A percentile compares a stretch with the other conserved stretches of the same genome.
phyloP scores from a whole-genome alignment of 1,140 invertebrate genomes.

The Neomicropteryx cornuta region DNA sequence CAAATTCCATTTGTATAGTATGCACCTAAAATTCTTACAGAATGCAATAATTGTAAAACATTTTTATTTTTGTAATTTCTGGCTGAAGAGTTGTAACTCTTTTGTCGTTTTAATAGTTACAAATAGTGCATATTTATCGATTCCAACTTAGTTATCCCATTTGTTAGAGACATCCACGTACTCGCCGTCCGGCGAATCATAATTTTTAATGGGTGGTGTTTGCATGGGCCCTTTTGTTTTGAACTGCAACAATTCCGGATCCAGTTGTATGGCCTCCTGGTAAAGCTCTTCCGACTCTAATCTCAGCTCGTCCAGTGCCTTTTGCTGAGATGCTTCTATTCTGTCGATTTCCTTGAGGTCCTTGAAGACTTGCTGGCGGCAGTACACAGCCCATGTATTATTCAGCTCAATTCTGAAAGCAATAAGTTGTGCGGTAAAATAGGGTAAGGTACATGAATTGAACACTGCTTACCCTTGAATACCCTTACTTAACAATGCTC shows the following conservation, averaged over 20 bases:
- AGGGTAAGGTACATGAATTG: too few relatives aligned
- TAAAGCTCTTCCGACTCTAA: conserved; percentile 73
- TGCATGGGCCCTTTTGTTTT: conserved; percentile 53
- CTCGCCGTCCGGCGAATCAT: conserved; percentile 71
- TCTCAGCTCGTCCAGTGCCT: conserved; percentile 64
- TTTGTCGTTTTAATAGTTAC: too few relatives aligned
- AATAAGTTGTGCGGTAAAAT: too few relatives aligned
- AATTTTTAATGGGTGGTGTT: conserved; percentile 70
- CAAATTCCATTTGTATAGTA: too few relatives aligned
- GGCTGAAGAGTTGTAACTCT: too few relatives aligned
- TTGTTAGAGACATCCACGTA: conserved; percentile 72
- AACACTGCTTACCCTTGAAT: too few relatives aligned
- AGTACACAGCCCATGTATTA: conserved; percentile 66
- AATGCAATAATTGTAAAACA: too few relatives aligned
- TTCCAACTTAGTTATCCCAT: conserved; percentile 43
- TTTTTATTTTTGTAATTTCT: too few relatives aligned
- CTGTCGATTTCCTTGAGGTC: conserved; percentile 58
- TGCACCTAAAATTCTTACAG: too few relatives aligned
- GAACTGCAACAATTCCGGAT: conserved; percentile 56
- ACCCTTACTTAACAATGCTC: too few relatives aligned
- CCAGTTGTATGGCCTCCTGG: conserved; percentile 67
- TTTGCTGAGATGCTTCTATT: conserved; percentile 55
- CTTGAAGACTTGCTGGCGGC: conserved; percentile 43
- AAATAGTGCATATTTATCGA: too few relatives aligned
- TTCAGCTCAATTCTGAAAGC: conserved; percentile 42